Evolutionary conservation across 2,888 invertebrate genomes (phyloP).

Genomic region (Epirrhoe alternata): DNA sequence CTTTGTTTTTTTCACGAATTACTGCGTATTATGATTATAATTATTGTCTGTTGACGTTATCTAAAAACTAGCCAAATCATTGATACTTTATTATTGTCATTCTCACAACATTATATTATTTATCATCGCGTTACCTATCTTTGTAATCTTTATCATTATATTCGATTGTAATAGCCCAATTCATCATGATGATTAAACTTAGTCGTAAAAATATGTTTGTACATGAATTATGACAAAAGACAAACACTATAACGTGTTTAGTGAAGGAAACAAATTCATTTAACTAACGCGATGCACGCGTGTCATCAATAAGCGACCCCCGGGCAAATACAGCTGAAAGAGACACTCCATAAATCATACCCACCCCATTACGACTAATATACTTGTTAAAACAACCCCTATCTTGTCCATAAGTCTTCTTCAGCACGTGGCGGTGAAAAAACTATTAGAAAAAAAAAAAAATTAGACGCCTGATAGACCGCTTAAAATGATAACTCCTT

Average conservation of each 20-base stretch:
- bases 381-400: slow-evolving; percentile 84
- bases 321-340: slow-evolving; percentile 75
- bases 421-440: slow-evolving; percentile 63
- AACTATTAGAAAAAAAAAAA: too few relatives aligned
- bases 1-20: neutral
- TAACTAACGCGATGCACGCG: slow-evolving; percentile 63
- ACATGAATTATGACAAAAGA: slow-evolving; percentile 28
- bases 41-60: neutral
- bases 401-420: slow-evolving; percentile 74
- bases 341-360: slow-evolving; percentile 83
- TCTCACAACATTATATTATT: neutral
- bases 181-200: neutral
- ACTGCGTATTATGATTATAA: neutral
- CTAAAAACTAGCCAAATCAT: neutral
- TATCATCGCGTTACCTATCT: neutral
- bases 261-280: slow-evolving; percentile 60
- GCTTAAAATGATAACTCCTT: slow-evolving; percentile 77
- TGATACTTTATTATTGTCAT: neutral
- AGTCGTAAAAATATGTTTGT: slow-evolving; percentile 15
- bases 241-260: slow-evolving; percentile 46
- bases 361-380: slow-evolving; percentile 80
- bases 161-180: neutral
- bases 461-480: slow-evolving; percentile 69
- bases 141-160: neutral
- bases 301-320: slow-evolving; percentile 79